phyloP scores from a whole-genome alignment of 1,140 invertebrate species.

The Gerris buenoi region DNA sequence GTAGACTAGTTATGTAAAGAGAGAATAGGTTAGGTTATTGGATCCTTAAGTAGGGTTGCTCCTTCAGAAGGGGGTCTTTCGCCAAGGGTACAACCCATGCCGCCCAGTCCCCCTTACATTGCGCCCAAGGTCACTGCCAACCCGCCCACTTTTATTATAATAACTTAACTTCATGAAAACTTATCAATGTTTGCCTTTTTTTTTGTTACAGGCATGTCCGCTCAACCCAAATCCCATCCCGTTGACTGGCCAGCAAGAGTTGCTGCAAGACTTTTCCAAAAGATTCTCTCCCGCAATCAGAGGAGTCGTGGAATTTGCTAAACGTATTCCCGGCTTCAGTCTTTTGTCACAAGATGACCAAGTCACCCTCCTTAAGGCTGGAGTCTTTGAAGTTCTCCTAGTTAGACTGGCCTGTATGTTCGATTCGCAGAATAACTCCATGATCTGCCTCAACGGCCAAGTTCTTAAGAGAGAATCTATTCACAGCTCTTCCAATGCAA shows the following conservation, averaged over 20 bases:
- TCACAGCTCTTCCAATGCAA: slow-evolving; percentile 74
- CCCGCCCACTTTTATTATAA: background rate
- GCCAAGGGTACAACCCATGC: background rate
- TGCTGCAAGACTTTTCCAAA: slow-evolving; percentile 76
- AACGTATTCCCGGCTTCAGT: slow-evolving; percentile 89
- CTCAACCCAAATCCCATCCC: slow-evolving; percentile 83
- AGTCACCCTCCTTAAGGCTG: slow-evolving; percentile 88
- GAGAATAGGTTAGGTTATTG: background rate
- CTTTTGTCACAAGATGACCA: slow-evolving; percentile 90
- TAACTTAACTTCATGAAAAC: background rate
- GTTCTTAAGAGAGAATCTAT: slow-evolving; percentile 78
- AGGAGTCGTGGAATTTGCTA: slow-evolving; percentile 94
- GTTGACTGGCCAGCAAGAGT: slow-evolving; percentile 56
- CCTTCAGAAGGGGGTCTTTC: background rate
- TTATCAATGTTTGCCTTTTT: background rate
- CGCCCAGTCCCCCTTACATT: background rate
- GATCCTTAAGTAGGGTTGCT: background rate
- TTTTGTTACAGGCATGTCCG: slow-evolving; percentile 64
- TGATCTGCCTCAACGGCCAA: slow-evolving; percentile 84
- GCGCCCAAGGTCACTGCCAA: background rate
- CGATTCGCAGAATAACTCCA: slow-evolving; percentile 69
- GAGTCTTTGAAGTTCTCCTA: slow-evolving; percentile 84
- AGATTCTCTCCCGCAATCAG: slow-evolving; percentile 88
- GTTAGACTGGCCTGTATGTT: slow-evolving; percentile 89
- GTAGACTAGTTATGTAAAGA: background rate